phyloP scores from a whole-genome alignment of 2,113 vertebrate genomes.

The Triplophysa dalaica region DNA sequence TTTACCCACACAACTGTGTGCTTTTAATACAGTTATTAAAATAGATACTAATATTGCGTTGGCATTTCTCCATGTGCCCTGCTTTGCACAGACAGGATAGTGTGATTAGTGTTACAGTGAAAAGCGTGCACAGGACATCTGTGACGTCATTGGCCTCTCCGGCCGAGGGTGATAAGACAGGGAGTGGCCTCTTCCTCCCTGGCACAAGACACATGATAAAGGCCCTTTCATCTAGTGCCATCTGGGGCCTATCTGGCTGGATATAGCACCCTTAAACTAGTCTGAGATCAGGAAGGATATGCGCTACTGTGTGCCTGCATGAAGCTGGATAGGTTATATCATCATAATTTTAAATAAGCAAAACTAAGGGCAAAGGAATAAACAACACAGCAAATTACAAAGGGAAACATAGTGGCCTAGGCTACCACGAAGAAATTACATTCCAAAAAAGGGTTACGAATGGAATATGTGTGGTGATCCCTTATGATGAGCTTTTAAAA shows the following conservation, averaged over 20 bases:
- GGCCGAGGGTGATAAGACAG: conserved; percentile 68
- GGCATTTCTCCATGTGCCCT: conserved; percentile 26
- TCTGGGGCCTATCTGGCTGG: conserved; percentile 1
- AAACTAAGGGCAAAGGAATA: not conserved
- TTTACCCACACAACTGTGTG: not conserved
- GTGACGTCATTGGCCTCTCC: conserved; percentile 66
- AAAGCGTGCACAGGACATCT: not conserved
- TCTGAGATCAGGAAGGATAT: not conserved
- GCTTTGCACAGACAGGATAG: conserved; percentile 41
- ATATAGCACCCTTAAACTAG: not conserved
- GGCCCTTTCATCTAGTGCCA: conserved; percentile 3
- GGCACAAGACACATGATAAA: conserved; percentile 42
- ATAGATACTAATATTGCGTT: conserved; percentile 41
- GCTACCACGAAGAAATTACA: not conserved
- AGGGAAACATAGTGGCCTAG: not conserved
- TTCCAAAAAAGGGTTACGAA: too few species aligned
- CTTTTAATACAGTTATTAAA: conserved; percentile 14
- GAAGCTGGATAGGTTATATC: not conserved
- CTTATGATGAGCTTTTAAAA: too few species aligned
- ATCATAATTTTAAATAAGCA: not conserved
- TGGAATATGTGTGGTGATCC: too few species aligned
- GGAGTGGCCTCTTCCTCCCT: conserved; percentile 41
- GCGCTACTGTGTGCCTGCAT: not conserved
- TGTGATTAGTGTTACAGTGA: conserved; percentile 24
- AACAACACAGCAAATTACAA: not conserved